phyloP scores from a whole-genome alignment of 2,888 invertebrate species.

The Metallyticus violacea region DNA sequence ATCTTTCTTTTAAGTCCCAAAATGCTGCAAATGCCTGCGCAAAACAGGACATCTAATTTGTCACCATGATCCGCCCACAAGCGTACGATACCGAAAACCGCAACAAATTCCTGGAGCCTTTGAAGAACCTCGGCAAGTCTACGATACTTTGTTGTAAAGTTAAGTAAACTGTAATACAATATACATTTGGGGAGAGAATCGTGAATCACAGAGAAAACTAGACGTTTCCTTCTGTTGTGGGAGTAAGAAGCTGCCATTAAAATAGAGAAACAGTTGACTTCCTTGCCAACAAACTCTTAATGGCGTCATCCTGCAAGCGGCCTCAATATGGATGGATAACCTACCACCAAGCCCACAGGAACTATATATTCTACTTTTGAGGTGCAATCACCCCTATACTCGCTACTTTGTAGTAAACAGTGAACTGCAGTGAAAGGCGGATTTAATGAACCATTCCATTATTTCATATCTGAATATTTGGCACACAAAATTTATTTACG shows the following conservation, averaged over 20 bases:
- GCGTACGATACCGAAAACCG: neutral
- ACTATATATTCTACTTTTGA: neutral
- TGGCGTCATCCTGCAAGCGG: conserved; percentile 29
- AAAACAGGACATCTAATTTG: no score
- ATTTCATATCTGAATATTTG: no score
- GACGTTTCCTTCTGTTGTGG: neutral
- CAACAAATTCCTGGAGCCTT: neutral
- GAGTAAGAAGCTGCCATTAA: conserved; percentile 17
- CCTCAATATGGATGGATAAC: conserved; percentile 16
- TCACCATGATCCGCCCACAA: neutral
- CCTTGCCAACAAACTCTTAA: conserved; percentile 32
- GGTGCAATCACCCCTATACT: neutral
- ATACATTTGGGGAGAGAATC: neutral
- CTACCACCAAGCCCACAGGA: neutral
- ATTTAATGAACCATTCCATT: no score
- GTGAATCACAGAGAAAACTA: neutral
- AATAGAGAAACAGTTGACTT: conserved; percentile 28
- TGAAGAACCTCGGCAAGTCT: neutral
- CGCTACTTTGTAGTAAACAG: no score
- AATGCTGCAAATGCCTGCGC: no score
- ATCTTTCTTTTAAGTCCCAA: no score
- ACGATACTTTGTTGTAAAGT: neutral
- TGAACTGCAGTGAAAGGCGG: no score
- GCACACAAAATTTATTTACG: no score
- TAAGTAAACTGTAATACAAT: neutral